Conservation (phyloP, 2,797 vertebrate species). For the Podarcis siculus region DNA sequence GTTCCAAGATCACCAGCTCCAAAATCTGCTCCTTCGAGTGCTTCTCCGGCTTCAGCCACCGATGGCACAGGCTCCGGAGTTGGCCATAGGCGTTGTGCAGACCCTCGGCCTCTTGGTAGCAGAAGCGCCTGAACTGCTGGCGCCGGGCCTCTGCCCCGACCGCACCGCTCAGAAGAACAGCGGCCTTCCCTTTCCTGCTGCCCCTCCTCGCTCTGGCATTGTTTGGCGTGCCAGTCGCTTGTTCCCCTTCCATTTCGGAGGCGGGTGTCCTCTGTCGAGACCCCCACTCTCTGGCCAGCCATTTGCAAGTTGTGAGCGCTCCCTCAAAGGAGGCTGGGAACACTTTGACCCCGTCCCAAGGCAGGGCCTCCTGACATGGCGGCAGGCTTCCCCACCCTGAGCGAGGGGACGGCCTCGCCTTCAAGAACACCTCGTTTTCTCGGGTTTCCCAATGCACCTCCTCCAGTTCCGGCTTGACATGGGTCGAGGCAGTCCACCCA, state of each 20-base stretch:
- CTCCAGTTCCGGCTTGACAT: neutral
- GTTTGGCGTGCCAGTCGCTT: rapidly evolving
- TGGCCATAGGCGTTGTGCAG: neutral
- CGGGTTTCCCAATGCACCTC: neutral
- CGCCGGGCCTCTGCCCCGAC: neutral
- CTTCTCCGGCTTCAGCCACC: neutral
- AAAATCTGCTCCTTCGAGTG: neutral
- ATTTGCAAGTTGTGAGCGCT: neutral
- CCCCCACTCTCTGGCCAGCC: neutral
- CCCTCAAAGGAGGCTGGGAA: neutral
- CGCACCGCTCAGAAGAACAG: neutral
- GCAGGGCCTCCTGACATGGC: no score
- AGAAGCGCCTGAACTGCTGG: neutral
- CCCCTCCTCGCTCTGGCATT: no score
- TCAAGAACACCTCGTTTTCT: neutral
- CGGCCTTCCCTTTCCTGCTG: no score
- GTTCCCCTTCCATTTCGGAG: neutral
- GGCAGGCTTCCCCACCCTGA: neutral
- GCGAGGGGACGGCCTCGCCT: no score
- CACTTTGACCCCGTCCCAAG: neutral
- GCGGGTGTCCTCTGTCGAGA: neutral
- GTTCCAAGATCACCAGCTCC: conserved; percentile 5
- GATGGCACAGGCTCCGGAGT: neutral
- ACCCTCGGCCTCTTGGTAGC: neutral
- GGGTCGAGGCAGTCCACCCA: neutral